These are phyloP conservation scores for Ernsta delagoae DNA, from an alignment of 2,888 invertebrate genomes.

Conservation along the genomic window DNA sequence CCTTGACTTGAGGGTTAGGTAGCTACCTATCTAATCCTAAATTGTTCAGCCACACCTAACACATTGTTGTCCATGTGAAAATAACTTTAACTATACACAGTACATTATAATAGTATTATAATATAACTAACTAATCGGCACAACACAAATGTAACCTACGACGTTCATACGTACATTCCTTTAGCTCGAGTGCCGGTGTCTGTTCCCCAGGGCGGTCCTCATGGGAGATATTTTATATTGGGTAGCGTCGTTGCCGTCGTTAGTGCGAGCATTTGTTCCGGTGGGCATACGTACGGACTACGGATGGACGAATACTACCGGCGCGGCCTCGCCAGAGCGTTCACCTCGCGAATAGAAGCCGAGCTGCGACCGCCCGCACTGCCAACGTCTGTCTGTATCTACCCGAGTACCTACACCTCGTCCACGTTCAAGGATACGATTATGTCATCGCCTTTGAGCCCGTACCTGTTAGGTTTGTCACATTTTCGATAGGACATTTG, in stretches of 20 bases:
- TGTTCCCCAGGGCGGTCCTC: constrained; percentile 17
- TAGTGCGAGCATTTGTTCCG: constrained; percentile 51
- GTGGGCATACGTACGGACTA: constrained; percentile 44
- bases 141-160: neutral
- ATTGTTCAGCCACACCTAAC: too few species aligned
- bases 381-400: constrained; percentile 58
- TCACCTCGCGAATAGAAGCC: constrained; percentile 72
- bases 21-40: too few species aligned
- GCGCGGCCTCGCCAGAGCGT: constrained; percentile 75
- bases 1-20: too few species aligned
- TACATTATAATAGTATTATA: too few species aligned
- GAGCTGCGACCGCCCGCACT: constrained; percentile 53
- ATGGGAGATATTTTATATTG: constrained; percentile 35
- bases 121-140: neutral
- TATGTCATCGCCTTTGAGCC: constrained; percentile 61
- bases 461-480: constrained; percentile 40
- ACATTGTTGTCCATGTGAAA: too few species aligned
- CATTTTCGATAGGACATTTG: constrained; percentile 3
- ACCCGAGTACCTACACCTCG: constrained; percentile 54
- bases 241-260: constrained; percentile 38
- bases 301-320: constrained; percentile 40
- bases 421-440: constrained; percentile 74
- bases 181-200: constrained; percentile 9
- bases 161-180: neutral
- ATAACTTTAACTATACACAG: too few species aligned